These are phyloP conservation scores for Nemotelus nigrinus DNA, from an alignment of 2,888 invertebrate genomes.

Conservation along the genomic window DNA sequence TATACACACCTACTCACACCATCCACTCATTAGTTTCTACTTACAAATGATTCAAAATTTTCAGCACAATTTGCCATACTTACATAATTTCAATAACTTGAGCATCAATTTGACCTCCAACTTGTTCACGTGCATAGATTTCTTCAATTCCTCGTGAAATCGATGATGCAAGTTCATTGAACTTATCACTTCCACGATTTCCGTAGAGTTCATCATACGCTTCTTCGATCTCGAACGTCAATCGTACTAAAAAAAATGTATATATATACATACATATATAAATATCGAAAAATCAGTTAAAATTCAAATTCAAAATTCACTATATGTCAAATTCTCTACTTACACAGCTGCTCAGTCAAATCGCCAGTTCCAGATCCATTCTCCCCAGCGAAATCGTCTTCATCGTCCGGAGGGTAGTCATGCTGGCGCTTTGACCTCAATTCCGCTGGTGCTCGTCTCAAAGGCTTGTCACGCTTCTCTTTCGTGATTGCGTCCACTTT, in stretches of 20 bases:
- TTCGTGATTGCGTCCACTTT: not conserved
- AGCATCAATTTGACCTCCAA: conserved; percentile 16
- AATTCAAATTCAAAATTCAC: not conserved
- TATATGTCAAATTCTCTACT: not conserved
- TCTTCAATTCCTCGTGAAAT: conserved; percentile 44
- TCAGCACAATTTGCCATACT: not conserved
- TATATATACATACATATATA: not conserved
- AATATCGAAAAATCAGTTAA: not conserved
- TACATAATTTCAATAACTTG: conserved; percentile 44
- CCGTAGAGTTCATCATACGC: conserved; percentile 30
- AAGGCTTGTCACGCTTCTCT: conserved; percentile 11
- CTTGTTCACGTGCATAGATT: conserved; percentile 33
- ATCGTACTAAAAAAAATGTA: conserved; percentile 43
- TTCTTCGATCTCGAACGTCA: conserved; percentile 41
- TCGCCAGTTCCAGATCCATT: conserved; percentile 23
- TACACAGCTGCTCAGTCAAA: conserved; percentile 5
- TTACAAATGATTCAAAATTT: too few species aligned
- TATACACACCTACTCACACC: too few species aligned
- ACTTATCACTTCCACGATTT: conserved; percentile 41
- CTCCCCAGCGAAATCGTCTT: conserved; percentile 34
- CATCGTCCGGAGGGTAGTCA: not conserved
- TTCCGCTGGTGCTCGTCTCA: not conserved
- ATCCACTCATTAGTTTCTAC: too few species aligned
- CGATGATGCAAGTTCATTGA: conserved; percentile 27
- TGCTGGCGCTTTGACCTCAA: conserved; percentile 12